Evolutionary conservation across 2,113 vertebrate genomes (phyloP).

Genomic region (Lanius collurio): DNA sequence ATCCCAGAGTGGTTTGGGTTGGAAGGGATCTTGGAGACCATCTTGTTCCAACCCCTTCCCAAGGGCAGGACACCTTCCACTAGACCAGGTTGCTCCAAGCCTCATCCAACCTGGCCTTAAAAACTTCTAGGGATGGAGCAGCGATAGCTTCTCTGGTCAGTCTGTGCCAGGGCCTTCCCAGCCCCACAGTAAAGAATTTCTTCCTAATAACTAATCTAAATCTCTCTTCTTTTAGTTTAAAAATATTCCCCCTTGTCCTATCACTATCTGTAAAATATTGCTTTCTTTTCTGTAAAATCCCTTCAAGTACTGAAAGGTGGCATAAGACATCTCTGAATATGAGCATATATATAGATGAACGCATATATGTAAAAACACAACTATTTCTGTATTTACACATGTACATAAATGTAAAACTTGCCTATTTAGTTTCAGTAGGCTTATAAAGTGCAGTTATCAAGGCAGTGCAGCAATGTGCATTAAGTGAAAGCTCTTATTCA

Average conservation of each 20-base stretch:
- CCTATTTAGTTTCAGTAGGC: background rate
- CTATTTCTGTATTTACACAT: background rate
- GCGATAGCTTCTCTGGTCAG: background rate
- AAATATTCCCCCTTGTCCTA: background rate
- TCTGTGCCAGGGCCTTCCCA: background rate
- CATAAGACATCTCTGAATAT: background rate
- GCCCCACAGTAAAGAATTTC: background rate
- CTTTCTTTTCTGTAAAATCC: background rate
- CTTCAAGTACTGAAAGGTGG: background rate
- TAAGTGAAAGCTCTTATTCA: conserved; percentile 5
- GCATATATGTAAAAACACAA: fast-evolving
- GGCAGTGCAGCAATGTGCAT: background rate
- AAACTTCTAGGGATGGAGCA: background rate
- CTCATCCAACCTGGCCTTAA: background rate
- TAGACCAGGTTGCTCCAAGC: background rate
- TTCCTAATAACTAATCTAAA: background rate
- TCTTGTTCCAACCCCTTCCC: background rate
- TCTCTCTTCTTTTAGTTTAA: background rate
- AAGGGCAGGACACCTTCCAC: background rate
- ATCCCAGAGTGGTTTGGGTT: background rate
- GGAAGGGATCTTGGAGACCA: background rate
- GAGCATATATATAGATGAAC: background rate
- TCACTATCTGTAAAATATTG: background rate
- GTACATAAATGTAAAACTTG: background rate
- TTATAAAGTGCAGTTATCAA: background rate